Evolutionary conservation across 2,797 vertebrate genomes (phyloP).

Genomic region (Agapornis canus): DNA sequence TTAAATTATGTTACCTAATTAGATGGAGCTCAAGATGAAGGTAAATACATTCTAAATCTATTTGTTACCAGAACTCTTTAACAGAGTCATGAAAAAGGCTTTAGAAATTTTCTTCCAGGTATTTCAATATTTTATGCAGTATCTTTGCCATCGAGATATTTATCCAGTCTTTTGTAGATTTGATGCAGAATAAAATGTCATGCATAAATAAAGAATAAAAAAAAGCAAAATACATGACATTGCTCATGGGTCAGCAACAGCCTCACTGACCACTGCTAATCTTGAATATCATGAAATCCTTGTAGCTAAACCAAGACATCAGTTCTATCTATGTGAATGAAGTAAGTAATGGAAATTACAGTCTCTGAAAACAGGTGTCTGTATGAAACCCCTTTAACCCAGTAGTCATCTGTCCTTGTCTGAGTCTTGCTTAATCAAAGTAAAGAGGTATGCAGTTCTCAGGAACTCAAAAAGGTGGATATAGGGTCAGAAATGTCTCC

Average conservation of each 20-base stretch:
- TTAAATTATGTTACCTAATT: neutral
- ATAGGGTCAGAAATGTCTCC: neutral
- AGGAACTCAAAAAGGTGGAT: neutral
- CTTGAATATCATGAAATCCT: neutral
- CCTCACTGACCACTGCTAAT: neutral
- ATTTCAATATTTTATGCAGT: neutral
- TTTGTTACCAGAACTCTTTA: neutral
- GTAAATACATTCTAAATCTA: neutral
- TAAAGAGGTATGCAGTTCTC: neutral
- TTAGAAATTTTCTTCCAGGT: neutral
- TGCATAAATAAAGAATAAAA: neutral
- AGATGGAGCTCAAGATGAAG: neutral
- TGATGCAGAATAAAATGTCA: neutral
- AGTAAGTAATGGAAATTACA: neutral
- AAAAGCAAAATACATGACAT: neutral
- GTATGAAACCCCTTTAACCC: neutral
- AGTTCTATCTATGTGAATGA: neutral
- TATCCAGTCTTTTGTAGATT: neutral
- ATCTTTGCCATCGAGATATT: neutral
- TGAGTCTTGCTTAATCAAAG: neutral
- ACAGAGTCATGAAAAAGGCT: neutral
- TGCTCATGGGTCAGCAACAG: neutral
- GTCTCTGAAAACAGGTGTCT: neutral
- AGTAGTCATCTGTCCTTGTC: neutral
- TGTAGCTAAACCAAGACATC: neutral